These are phyloP conservation scores for Oncopodura yosiiana DNA, from an alignment of 1,140 invertebrate species.

Conservation along the genomic window DNA sequence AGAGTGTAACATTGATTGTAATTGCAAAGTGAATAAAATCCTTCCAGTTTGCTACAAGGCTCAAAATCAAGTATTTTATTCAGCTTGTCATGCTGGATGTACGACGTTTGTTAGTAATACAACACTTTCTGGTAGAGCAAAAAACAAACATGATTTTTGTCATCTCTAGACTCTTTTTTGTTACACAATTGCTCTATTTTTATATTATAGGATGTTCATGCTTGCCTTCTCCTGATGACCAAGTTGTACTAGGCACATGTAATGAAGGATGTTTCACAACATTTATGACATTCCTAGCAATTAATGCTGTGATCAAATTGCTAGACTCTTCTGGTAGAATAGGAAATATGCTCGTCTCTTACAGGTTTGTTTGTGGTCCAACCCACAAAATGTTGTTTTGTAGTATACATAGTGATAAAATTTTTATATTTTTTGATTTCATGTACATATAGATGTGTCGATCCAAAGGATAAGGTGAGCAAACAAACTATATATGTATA, in stretches of 20 bases:
- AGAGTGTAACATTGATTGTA: slow-evolving; percentile 25
- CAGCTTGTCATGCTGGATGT: slow-evolving; percentile 37
- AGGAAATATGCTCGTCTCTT: slow-evolving; percentile 37
- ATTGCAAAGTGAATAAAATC: slow-evolving; percentile 31
- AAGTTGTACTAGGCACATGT: slow-evolving; percentile 32
- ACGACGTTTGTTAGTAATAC: slow-evolving; percentile 12
- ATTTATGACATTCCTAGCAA: slow-evolving; percentile 20
- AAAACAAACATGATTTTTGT: no score
- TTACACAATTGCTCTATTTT: not conserved
- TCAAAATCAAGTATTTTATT: slow-evolving; percentile 33
- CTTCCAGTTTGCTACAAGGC: slow-evolving; percentile 35
- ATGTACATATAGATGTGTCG: slow-evolving; percentile 45
- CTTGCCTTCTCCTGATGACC: slow-evolving; percentile 14
- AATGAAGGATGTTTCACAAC: slow-evolving; percentile 19
- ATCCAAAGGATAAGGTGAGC: slow-evolving; percentile 52
- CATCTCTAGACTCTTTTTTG: no score
- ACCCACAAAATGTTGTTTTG: no score
- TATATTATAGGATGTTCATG: slow-evolving; percentile 24
- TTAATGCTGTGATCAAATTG: slow-evolving; percentile 25
- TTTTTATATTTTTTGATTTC: not conserved
- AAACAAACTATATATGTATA: no score
- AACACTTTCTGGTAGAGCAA: slow-evolving; percentile 18
- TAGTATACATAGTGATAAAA: no score
- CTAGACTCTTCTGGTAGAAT: slow-evolving; percentile 25
- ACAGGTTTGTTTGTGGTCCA: slow-evolving; percentile 19